Base-by-base conservation (phyloP, 2,888 invertebrate genomes). In the Erynnis tages region DNA sequence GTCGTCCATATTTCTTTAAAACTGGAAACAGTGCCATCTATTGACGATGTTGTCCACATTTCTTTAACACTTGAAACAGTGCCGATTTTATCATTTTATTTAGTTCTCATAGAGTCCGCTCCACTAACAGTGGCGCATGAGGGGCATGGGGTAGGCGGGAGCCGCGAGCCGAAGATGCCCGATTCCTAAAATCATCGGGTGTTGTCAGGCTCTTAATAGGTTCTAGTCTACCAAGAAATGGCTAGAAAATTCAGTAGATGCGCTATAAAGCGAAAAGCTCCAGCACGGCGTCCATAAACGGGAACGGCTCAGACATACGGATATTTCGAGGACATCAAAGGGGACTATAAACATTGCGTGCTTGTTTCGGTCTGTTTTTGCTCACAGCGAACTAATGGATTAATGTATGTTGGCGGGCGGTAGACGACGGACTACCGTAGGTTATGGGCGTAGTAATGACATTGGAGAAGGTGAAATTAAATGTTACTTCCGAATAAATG, bases 251-350 rank as follows among this genome's bases (percentile, higher is more conserved):
- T 16, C 19, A 1, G 4, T 32, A 32, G 13, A 34, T 34, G 4
- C 11, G 13, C 27, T 16, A 41, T 41, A 25, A 40, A 40, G 4
- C 14, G 14, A n/a, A 25, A 6, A 27, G 27, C 40, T 27, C 27
- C n/a, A 27, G n/a, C n/a, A 27, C 21, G 23, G 40, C 7, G 16
- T 1, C 37, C 25, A 25, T 41, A 43, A 43, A 30, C 13, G 32
- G 8, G 40, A 40, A 49, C 10, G 30, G 29, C 38, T 5, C 34
- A 32, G 48, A 32, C 10, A 43, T 40, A 44, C 44, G 25, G 23
- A 41, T 59, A 57, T 57, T 56, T 59, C 17, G 48, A 48, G 46
- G 49, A 60, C 56, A 56, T 62, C 59, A 62, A 62, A 62, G 47
- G 55, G 16, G 34, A 30, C 37, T n/a, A 59, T 62, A 59, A 60